Evolutionary conservation across 2,797 vertebrate genomes (phyloP).

Genomic region (Intellagama lesueurii): DNA sequence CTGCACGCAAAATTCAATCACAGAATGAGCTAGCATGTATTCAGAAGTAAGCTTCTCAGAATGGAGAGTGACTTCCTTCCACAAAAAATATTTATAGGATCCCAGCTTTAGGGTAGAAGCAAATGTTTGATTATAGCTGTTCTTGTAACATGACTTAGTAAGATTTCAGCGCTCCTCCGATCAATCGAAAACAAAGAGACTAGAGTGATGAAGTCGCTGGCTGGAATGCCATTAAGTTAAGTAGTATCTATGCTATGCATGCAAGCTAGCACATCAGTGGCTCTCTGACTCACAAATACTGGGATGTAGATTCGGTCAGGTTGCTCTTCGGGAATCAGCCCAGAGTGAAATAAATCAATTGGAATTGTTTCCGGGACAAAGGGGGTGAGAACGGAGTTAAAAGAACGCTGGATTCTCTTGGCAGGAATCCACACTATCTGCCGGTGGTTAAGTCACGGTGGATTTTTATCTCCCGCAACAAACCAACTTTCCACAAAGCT

Average conservation of each 20-base stretch:
- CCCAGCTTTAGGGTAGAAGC: not conserved
- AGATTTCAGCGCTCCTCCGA: not conserved
- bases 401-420: too few relatives aligned
- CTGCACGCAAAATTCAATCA: too few relatives aligned
- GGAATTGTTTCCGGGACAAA: not conserved
- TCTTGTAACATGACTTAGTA: not conserved
- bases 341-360: not conserved
- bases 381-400: too few relatives aligned
- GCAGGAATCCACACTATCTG: not conserved
- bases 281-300: not conserved
- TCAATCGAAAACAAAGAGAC: too few relatives aligned
- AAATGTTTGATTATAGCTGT: too few relatives aligned
- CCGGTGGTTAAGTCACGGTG: not conserved
- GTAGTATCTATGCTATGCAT: too few relatives aligned
- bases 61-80: not conserved
- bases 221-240: not conserved
- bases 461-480: not conserved
- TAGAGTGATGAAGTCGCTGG: too few relatives aligned
- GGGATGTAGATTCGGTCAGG: not conserved
- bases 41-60: too few relatives aligned
- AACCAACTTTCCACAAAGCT: not conserved
- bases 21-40: too few relatives aligned
- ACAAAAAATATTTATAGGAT: not conserved
- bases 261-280: not conserved
- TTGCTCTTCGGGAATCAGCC: not conserved